Percentiles rank a stretch among this genome's conserved stretches.
Conservation (phyloP, 37 sponge, comb jelly and placozoan genomes). For the Diacarnus erythraeanus region DNA sequence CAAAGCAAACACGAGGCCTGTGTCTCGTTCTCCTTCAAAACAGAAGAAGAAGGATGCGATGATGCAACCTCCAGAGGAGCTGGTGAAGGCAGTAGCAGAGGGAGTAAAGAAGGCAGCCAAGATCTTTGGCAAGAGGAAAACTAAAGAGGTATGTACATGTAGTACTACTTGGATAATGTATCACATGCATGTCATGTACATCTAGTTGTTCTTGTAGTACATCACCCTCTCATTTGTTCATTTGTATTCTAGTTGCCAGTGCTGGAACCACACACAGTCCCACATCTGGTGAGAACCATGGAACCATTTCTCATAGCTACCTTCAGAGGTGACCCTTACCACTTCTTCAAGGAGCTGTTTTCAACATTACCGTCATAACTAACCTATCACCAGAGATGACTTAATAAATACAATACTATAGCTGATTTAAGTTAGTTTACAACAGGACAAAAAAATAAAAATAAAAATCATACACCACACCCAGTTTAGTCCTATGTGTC, state of each 20-base stretch:
- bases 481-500: no score
- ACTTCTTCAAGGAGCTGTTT: slow-evolving; percentile 36
- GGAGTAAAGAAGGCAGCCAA: not conserved
- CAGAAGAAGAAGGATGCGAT: slow-evolving; percentile 13
- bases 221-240: not conserved
- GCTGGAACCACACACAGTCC: slow-evolving; percentile 30
- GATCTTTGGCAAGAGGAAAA: not conserved
- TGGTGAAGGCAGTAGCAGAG: not conserved
- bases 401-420: no score
- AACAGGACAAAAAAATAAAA: no score
- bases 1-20: slow-evolving; percentile 4
- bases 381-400: no score
- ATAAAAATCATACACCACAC: no score
- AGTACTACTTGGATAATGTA: not conserved
- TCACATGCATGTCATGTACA: not conserved
- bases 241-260: slow-evolving; percentile 4
- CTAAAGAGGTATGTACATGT: not conserved
- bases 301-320: slow-evolving; percentile 8
- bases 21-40: slow-evolving; percentile 49
- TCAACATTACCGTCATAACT: no score
- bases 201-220: not conserved
- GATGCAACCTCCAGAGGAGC: not conserved
- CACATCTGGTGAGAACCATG: not conserved
- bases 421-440: no score
- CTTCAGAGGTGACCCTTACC: slow-evolving; percentile 17